Evolutionary conservation across 2,113 vertebrate genomes (phyloP).

Genomic region (Okapia johnstoni): DNA sequence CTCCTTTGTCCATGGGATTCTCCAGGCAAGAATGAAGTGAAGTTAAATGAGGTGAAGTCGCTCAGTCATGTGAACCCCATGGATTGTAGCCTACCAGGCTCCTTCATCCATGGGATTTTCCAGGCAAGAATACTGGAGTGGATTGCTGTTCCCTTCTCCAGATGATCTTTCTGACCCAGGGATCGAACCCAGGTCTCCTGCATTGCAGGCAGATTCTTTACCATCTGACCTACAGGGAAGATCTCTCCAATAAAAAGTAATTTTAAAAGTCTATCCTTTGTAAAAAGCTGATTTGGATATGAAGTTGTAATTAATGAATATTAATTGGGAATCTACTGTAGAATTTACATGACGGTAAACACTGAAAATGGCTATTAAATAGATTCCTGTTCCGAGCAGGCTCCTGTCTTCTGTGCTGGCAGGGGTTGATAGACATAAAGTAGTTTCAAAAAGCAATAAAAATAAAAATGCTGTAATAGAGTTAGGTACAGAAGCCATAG

Average conservation of each 20-base stretch:
- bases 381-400: not conserved
- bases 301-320: not conserved
- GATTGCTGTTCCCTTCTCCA: not conserved
- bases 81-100: not conserved
- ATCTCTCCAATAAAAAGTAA: not conserved
- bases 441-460: not conserved
- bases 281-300: not conserved
- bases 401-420: fast-evolving
- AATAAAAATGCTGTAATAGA: not conserved
- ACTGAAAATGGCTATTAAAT: not conserved
- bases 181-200: not conserved
- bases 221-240: not conserved
- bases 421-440: not conserved
- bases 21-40: not conserved
- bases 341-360: not conserved
- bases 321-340: not conserved
- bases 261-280: not conserved
- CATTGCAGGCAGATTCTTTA: not conserved
- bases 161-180: not conserved
- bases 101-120: not conserved
- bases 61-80: not conserved
- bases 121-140: not conserved
- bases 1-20: fast-evolving
- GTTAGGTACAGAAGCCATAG: not conserved
- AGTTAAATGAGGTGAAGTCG: not conserved